These are phyloP conservation scores for Diceros bicornis DNA, from an alignment of 2,797 vertebrate genomes.

Conservation along the genomic window DNA sequence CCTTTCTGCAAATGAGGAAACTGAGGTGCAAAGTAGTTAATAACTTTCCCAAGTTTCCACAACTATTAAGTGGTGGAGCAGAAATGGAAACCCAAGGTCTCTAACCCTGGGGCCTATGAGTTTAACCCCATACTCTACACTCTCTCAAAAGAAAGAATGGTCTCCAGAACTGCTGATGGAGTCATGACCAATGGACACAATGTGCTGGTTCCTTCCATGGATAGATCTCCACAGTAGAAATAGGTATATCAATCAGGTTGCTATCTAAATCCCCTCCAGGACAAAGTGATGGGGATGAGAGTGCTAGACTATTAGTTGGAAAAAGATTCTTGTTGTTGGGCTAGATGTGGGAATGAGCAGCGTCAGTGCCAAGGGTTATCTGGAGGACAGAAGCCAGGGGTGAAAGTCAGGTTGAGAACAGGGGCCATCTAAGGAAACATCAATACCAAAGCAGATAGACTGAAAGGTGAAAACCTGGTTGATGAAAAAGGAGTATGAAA, in stretches of 20 bases:
- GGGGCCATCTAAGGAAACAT: background rate
- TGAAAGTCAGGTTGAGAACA: background rate
- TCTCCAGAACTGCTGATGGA: background rate
- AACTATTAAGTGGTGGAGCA: background rate
- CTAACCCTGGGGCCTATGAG: background rate
- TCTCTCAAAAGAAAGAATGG: background rate
- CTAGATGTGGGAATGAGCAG: background rate
- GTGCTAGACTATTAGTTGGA: background rate
- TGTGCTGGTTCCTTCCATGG: background rate
- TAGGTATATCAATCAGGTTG: background rate
- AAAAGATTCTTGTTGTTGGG: background rate
- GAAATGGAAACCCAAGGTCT: conserved; percentile 1
- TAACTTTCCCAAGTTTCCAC: background rate
- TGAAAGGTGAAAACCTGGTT: background rate
- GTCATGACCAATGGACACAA: background rate
- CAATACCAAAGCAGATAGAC: background rate
- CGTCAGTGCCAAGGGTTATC: background rate
- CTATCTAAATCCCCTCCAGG: background rate
- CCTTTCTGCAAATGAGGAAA: background rate
- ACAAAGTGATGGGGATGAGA: background rate
- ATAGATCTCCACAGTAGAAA: background rate
- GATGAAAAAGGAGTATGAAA: background rate
- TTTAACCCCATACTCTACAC: background rate
- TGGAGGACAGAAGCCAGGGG: background rate
- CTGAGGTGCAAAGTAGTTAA: background rate